A percentile compares a stretch with the other conserved stretches of the same genome.
These are phyloP conservation scores for Rhyacophila evoluta DNA, from an alignment of 2,888 invertebrate species.

Conservation along the genomic window DNA sequence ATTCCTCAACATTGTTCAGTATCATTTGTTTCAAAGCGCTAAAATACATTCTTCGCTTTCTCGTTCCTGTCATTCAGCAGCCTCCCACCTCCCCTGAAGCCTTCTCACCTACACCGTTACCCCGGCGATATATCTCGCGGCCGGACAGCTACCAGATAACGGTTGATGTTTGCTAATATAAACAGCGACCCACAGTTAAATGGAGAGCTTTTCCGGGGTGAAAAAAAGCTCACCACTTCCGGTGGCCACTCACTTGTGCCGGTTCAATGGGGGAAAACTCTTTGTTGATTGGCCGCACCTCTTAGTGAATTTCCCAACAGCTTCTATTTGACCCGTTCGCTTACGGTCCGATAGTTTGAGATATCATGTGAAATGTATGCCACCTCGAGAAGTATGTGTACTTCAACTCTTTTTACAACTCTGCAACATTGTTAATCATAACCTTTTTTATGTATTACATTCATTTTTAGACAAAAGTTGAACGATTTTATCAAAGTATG, in stretches of 20 bases:
- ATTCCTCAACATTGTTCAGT: no score
- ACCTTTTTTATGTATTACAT: no score
- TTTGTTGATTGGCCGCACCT: conserved; percentile 30
- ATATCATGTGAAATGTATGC: neutral
- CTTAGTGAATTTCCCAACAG: neutral
- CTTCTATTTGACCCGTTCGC: conserved; percentile 21
- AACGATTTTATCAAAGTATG: no score
- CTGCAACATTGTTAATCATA: no score
- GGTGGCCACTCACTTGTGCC: conserved; percentile 22
- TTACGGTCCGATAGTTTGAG: neutral
- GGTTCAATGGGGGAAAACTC: conserved; percentile 8
- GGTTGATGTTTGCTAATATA: conserved; percentile 48
- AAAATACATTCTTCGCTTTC: conserved; percentile 13
- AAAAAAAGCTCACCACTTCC: conserved; percentile 18
- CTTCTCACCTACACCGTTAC: conserved; percentile 24
- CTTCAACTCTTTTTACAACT: no score
- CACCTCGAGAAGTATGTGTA: no score
- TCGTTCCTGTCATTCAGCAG: conserved; percentile 5
- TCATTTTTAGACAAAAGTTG: no score
- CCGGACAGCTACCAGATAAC: conserved; percentile 34
- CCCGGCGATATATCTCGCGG: conserved; percentile 23
- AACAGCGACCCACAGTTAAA: conserved; percentile 51
- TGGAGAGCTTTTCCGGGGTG: conserved; percentile 32
- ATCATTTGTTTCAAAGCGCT: neutral
- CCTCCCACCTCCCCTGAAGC: neutral